Percentiles rank a stretch among this genome's conserved stretches.
phyloP scores from a whole-genome alignment of 1,140 invertebrate species.

The Artemia franciscana region DNA sequence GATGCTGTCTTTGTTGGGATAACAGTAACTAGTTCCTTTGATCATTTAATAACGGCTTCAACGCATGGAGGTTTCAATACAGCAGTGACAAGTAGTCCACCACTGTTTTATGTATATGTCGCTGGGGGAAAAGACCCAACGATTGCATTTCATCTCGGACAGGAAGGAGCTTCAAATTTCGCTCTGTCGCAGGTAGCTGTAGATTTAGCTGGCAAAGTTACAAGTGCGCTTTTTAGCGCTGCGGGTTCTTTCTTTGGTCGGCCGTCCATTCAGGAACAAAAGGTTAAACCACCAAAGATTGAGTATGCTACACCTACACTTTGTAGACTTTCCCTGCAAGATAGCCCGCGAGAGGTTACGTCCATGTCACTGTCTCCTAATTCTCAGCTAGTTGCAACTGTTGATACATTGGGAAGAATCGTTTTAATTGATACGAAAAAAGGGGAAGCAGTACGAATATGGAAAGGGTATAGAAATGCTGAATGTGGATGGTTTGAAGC shows the following conservation, averaged over 20 bases:
- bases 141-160: slow-evolving; percentile 63
- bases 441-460: slow-evolving; percentile 57
- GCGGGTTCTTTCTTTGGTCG: slow-evolving; percentile 38
- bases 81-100: slow-evolving; percentile 39
- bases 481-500: slow-evolving; percentile 74
- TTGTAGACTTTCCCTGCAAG: slow-evolving; percentile 52
- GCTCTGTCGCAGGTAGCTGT: slow-evolving; percentile 61
- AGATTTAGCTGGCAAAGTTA: slow-evolving; percentile 66
- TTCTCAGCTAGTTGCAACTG: slow-evolving; percentile 47
- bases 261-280: slow-evolving; percentile 14
- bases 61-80: slow-evolving; percentile 49
- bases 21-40: slow-evolving; percentile 50
- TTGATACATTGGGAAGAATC: slow-evolving; percentile 65
- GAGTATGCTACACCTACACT: slow-evolving; percentile 17
- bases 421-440: slow-evolving; percentile 53
- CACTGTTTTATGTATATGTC: slow-evolving; percentile 48
- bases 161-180: slow-evolving; percentile 49
- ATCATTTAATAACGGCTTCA: slow-evolving; percentile 59
- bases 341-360: slow-evolving; percentile 45
- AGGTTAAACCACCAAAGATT: slow-evolving; percentile 24
- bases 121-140: slow-evolving; percentile 59
- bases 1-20: slow-evolving; percentile 55
- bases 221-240: slow-evolving; percentile 39
- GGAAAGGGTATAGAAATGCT: slow-evolving; percentile 80
- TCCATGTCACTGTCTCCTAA: slow-evolving; percentile 50